A percentile compares a stretch with the other conserved stretches of the same genome.
Evolutionary conservation across 37 sponge, comb jelly and placozoan genomes (phyloP).

Genomic region (Beroe ovata): DNA sequence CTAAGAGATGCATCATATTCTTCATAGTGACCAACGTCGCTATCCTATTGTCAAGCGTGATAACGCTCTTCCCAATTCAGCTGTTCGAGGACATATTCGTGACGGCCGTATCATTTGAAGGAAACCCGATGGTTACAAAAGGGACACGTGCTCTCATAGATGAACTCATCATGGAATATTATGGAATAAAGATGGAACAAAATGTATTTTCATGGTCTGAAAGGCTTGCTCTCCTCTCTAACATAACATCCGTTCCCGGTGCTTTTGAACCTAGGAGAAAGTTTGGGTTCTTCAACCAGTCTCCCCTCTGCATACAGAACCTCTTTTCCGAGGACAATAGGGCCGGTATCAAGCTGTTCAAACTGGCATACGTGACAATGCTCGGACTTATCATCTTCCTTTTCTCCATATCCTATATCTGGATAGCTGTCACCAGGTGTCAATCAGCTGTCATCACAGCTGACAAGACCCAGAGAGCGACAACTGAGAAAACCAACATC

Average conservation of each 20-base stretch:
- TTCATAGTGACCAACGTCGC: background rate
- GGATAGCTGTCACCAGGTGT: background rate
- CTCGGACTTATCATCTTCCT: background rate
- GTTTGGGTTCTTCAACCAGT: conserved; percentile 61
- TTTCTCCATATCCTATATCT: conserved; percentile 48
- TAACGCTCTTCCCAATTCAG: conserved; percentile 7
- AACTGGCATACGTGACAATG: background rate
- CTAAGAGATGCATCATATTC: background rate
- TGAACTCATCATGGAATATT: conserved; percentile 22
- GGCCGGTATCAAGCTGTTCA: background rate
- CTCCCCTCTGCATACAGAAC: conserved; percentile 60
- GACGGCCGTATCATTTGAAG: background rate
- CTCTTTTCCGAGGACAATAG: background rate
- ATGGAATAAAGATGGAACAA: background rate
- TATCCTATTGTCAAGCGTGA: background rate
- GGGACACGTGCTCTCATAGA: background rate
- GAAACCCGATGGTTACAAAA: background rate
- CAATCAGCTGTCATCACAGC: background rate
- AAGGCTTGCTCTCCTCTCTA: conserved; percentile 48
- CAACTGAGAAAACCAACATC: background rate
- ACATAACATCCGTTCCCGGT: conserved; percentile 8
- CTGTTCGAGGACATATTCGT: conserved; percentile 9
- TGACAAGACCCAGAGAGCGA: background rate
- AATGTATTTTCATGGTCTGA: background rate
- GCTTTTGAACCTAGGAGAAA: background rate